A percentile compares a stretch with the other conserved stretches of the same genome.
Evolutionary conservation across 2,888 invertebrate genomes (phyloP).

Genomic region (Oxycera nigricornis): DNA sequence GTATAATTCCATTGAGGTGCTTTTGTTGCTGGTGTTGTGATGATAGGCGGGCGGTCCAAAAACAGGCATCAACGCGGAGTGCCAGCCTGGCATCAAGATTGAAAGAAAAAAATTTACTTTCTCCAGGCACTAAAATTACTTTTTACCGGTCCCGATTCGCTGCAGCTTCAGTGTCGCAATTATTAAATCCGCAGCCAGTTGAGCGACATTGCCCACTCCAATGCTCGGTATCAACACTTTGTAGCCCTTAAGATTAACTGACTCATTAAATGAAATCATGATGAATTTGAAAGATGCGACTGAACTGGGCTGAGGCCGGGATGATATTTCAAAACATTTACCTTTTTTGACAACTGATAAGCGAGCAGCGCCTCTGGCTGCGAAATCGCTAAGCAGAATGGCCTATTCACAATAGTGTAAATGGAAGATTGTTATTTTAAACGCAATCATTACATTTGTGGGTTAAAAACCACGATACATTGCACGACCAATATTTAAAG

Average conservation of each 20-base stretch:
- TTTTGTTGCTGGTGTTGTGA: constrained; percentile 63
- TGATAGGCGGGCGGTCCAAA: constrained; percentile 82
- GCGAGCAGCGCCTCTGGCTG: neutral
- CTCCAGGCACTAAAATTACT: too few relatives aligned
- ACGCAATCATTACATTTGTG: too few relatives aligned
- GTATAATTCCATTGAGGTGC: constrained; percentile 75
- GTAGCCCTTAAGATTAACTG: constrained; percentile 65
- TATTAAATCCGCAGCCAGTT: constrained; percentile 82
- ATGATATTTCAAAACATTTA: constrained; percentile 27
- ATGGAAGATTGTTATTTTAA: too few relatives aligned
- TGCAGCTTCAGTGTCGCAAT: constrained; percentile 75
- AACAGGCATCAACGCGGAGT: constrained; percentile 77
- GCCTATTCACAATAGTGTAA: constrained; percentile 10
- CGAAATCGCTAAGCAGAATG: neutral
- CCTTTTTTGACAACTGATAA: neutral
- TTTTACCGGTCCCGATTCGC: constrained; percentile 73
- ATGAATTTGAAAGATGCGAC: neutral
- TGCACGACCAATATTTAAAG: too few relatives aligned
- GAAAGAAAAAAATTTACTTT: too few relatives aligned
- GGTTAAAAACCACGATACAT: too few relatives aligned
- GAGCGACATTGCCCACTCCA: constrained; percentile 92
- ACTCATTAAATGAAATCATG: constrained; percentile 47
- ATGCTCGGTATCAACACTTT: constrained; percentile 79
- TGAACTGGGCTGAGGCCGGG: neutral
- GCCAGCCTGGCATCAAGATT: too few relatives aligned